Conservation (phyloP, 2,888 invertebrate species). For the Choreutis nemorana region DNA sequence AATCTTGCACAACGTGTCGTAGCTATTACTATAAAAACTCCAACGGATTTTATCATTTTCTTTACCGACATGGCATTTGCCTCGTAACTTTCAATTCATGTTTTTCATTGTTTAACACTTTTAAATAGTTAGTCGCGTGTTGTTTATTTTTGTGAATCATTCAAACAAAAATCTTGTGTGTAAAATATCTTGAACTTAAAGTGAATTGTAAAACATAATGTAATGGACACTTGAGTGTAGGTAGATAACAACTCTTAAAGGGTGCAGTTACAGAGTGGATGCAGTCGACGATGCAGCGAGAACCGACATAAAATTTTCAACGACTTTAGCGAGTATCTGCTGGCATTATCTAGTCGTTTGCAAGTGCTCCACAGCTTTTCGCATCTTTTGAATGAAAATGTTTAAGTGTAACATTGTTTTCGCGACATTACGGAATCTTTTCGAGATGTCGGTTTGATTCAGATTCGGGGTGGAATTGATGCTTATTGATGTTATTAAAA, state of each 20-base stretch:
- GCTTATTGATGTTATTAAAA: no score
- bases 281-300: constrained; percentile 46
- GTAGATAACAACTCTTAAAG: constrained; percentile 23
- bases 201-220: constrained; percentile 11
- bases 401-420: constrained; percentile 33
- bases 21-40: constrained; percentile 21
- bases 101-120: no score
- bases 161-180: no score
- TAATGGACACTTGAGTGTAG: constrained; percentile 16
- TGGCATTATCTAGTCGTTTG: constrained; percentile 59
- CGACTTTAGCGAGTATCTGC: constrained; percentile 51
- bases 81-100: no score
- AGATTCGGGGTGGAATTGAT: no score
- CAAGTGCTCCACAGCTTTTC: constrained; percentile 45
- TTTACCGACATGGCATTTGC: no score
- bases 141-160: no score
- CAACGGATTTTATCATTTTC: no score
- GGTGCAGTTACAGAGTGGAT: constrained; percentile 20
- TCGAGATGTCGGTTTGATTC: no score
- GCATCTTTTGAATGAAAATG: constrained; percentile 55
- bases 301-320: constrained; percentile 61
- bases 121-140: no score
- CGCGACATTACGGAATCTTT: no score
- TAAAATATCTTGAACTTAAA: no score
- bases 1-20: constrained; percentile 27